Evolutionary conservation across 2,888 invertebrate species (phyloP).

Genomic region (Drosophila buzzatii): DNA sequence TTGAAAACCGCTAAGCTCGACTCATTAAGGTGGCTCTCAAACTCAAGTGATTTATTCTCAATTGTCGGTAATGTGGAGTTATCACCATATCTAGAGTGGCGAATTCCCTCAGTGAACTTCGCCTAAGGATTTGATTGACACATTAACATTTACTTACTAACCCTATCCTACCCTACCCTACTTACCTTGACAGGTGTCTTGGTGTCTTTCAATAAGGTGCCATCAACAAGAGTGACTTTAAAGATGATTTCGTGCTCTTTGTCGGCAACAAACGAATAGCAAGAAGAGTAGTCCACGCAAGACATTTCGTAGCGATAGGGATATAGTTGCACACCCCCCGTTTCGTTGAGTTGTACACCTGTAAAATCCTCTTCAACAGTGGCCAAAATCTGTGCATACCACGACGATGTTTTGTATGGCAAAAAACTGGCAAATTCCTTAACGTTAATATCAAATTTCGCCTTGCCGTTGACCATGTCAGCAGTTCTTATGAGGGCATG

Average conservation of each 20-base stretch:
- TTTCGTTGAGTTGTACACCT: constrained; percentile 91
- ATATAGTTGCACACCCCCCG: constrained; percentile 91
- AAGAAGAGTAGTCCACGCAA: constrained; percentile 89
- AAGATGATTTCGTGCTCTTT: constrained; percentile 93
- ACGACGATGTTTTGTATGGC: constrained; percentile 40
- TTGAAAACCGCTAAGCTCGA: constrained; percentile 89
- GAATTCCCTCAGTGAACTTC: constrained; percentile 69
- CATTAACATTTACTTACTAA: neutral
- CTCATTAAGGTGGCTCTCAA: constrained; percentile 86
- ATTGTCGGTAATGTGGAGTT: constrained; percentile 56
- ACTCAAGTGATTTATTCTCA: constrained; percentile 84
- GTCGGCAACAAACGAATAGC: constrained; percentile 95
- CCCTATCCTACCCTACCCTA: too few species aligned
- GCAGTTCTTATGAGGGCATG: constrained; percentile 64
- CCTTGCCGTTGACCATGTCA: constrained; percentile 81
- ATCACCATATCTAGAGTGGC: constrained; percentile 35
- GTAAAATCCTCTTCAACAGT: constrained; percentile 94
- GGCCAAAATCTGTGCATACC: constrained; percentile 88
- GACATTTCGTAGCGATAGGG: constrained; percentile 91
- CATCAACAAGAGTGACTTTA: constrained; percentile 90
- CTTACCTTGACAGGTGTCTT: constrained; percentile 86
- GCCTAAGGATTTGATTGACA: constrained; percentile 26
- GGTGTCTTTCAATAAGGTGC: constrained; percentile 88
- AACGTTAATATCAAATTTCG: constrained; percentile 76
- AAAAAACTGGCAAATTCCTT: constrained; percentile 70